Conservation (phyloP, 2,888 invertebrate genomes). For the Agrypnus murinus region DNA sequence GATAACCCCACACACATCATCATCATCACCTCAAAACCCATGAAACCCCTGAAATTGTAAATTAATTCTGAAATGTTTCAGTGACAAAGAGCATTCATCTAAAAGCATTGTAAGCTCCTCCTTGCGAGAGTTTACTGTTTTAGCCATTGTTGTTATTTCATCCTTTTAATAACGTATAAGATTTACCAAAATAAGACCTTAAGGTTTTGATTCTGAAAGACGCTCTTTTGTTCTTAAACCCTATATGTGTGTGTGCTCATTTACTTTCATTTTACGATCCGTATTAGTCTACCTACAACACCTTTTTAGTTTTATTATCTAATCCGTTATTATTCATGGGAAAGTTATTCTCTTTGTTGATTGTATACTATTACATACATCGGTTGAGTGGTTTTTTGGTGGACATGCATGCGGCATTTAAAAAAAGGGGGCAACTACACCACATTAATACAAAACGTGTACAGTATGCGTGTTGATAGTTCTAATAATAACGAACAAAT, state of each 20-base stretch:
- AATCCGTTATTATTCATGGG: conserved; percentile 43
- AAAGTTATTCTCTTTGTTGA: conserved; percentile 43
- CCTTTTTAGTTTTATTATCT: conserved; percentile 34
- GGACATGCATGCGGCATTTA: conserved; percentile 13
- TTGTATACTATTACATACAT: no score
- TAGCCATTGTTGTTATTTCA: not conserved
- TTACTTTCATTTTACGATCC: not conserved
- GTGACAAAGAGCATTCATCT: no score
- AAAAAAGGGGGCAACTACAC: conserved; percentile 26
- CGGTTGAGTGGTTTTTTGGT: conserved; percentile 34
- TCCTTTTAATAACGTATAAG: conserved; percentile 1
- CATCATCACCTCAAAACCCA: no score
- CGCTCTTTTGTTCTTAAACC: no score
- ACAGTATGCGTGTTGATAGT: conserved; percentile 31
- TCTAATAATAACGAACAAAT: conserved; percentile 32
- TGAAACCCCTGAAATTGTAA: no score
- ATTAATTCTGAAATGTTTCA: no score
- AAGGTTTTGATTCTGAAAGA: no score
- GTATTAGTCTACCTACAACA: conserved; percentile 23
- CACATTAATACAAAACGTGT: conserved; percentile 24
- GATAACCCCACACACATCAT: no score
- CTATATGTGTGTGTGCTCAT: not conserved
- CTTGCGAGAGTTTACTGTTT: not conserved
- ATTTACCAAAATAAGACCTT: no score
- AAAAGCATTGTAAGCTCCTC: no score